Evolutionary conservation across 2,888 invertebrate genomes (phyloP), one percentile per base, ranked within the genome.

Genomic region (Hydriomena furcata): DNA sequence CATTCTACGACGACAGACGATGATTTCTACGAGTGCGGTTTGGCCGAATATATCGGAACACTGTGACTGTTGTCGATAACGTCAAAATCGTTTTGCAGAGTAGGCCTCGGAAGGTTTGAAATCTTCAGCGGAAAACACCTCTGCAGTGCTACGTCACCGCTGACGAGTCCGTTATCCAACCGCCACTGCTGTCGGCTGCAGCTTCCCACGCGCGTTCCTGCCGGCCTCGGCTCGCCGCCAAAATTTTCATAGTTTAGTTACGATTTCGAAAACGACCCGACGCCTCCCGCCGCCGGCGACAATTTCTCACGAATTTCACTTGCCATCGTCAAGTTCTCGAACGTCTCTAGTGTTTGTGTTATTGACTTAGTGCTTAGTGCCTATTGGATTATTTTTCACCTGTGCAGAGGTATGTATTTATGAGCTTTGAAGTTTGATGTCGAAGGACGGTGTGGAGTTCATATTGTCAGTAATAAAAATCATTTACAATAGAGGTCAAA

Each of bases 221-320:
- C 68, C 79, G 84, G 80, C 85, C 84, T 86, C 85, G 90, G 89
- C 85, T 63, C 58, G 59, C 61, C 66, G 88, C 90, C 90, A 89
- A 88, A 69, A 79, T 81, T 87, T 85, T 84, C 86, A 82, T 87
- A 90, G 89, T 90, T 88, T 90, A 89, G 90, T 89, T 88, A 88
- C 90, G 89, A 90, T 88, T 89, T 84, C 90, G 90, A 90, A 89
- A 90, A 90, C 90, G 90, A 90, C 86, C 90, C 90, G 90, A 89
- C 90, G 88, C 86, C 88, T 89, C 84, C 84, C 87, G 84, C 86
- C 87, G 89, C 89, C 88, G 90, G 87, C 85, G 85, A 86, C 76
- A 75, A 76, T 79, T 79, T 80, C 82, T 82, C 80, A 76, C 80
- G 81, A 86, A 61, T 82, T 79, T 71, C 73, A 79, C 75, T 82